Conservation (phyloP, 2,797 vertebrate species). For the Dendrocincla fuliginosa region DNA sequence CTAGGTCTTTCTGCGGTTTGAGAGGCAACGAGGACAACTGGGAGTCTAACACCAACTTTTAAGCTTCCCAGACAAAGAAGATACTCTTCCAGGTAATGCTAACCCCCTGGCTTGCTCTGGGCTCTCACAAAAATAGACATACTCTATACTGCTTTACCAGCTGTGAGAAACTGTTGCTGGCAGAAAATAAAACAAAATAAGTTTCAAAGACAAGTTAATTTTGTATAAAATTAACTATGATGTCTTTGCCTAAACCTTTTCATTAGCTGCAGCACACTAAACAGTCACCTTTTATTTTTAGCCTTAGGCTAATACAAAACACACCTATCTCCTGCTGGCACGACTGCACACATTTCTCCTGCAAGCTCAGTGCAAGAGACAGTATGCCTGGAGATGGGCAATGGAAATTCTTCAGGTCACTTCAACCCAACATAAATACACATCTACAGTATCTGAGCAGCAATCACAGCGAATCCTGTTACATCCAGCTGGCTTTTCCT, state of each 20-base stretch:
- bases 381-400: neutral
- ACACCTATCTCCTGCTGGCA: neutral
- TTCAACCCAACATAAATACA: slow-evolving; percentile 59
- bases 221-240: slow-evolving; percentile 9
- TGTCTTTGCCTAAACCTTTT: neutral
- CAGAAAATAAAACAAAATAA: slow-evolving; percentile 46
- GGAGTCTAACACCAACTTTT: neutral
- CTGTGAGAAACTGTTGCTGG: neutral
- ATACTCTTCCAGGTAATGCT: neutral
- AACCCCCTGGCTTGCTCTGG: neutral
- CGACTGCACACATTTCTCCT: slow-evolving; percentile 2
- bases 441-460: slow-evolving; percentile 26
- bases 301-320: slow-evolving; percentile 24
- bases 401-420: slow-evolving; percentile 66
- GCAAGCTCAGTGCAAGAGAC: slow-evolving; percentile 11
- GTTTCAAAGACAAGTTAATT: slow-evolving; percentile 53
- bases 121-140: neutral
- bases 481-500: slow-evolving; percentile 37
- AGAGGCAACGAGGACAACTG: neutral
- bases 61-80: neutral
- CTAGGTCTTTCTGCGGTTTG: neutral
- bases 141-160: neutral
- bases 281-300: neutral
- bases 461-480: slow-evolving; percentile 45
- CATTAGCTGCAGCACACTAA: slow-evolving; percentile 21